Evolutionary conservation across 1,140 invertebrate genomes (phyloP).

Genomic region (Pseudomyrmex pallidus): DNA sequence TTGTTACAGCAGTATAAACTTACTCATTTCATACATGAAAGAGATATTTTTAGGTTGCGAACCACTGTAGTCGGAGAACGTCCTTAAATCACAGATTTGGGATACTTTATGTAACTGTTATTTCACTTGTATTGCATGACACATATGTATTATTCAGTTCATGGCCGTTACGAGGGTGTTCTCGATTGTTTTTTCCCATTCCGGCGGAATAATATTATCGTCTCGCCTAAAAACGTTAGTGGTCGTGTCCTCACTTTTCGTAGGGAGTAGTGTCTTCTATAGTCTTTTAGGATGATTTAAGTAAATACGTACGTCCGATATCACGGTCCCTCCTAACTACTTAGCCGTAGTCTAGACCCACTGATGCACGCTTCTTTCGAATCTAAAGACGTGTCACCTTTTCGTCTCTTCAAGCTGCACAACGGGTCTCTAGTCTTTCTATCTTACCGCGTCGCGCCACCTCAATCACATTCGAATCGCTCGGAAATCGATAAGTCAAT

Average conservation of each 20-base stretch:
- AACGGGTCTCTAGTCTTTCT: slow-evolving; percentile 82
- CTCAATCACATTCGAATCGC: slow-evolving; percentile 37
- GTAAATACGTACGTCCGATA: slow-evolving; percentile 84
- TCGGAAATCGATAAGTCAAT: slow-evolving; percentile 11
- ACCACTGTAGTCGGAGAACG: too few species aligned
- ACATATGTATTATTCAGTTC: slow-evolving; percentile 24
- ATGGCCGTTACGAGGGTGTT: slow-evolving; percentile 2
- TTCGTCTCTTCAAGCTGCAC: slow-evolving; percentile 80
- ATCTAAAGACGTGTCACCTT: slow-evolving; percentile 73
- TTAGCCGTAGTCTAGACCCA: slow-evolving; percentile 84
- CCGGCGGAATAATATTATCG: slow-evolving; percentile 45
- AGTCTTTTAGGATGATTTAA: slow-evolving; percentile 83
- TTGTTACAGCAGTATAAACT: too few species aligned
- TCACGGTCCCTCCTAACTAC: slow-evolving; percentile 85
- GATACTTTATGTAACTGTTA: neutral
- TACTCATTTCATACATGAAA: too few species aligned
- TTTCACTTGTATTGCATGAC: slow-evolving; percentile 6
- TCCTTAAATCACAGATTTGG: neutral
- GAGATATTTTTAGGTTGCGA: too few species aligned
- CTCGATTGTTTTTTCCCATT: slow-evolving; percentile 28
- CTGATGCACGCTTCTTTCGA: slow-evolving; percentile 83
- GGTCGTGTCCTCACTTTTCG: slow-evolving; percentile 69
- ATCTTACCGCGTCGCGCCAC: slow-evolving; percentile 75
- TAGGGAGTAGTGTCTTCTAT: slow-evolving; percentile 57
- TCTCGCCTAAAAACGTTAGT: slow-evolving; percentile 65